Evolutionary conservation across 64 coral and sea anemone genomes (phyloP), one percentile per base, ranked within the genome.

Genomic region (Pocillopora verrucosa): DNA sequence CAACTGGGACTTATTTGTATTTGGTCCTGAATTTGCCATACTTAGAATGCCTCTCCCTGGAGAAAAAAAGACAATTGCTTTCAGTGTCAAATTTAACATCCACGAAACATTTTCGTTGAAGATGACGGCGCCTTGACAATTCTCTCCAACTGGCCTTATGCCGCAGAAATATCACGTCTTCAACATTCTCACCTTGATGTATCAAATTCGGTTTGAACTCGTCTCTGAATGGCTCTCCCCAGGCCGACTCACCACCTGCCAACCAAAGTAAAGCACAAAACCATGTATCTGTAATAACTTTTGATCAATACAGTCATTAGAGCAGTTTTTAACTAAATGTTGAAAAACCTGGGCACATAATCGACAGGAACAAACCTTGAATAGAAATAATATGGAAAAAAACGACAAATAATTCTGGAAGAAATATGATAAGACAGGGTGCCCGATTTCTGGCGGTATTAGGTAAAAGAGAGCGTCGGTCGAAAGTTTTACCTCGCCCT

Each of bases 1-100:
- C 94, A 95, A 95, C 59, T 95, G 94, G 36, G 94, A 95, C 83
- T 95, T 95, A 45, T 95, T 95, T 15, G 94, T 95, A 36, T 92
- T 92, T 10, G 77, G 59, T 65, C 94, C 94, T 36, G 94, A 95
- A 70, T 95, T 95, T 38, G 94, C 94, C 94, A 95, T 95, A 88
- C 94, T 95, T 26, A 95, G 61, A 56, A 95, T 77, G 22, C 94
- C 94, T 36, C 94, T 86, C 24, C 94, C 94, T 95, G 59, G 16
- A 85, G 73, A 60, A 60, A 10, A 10, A 59, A 75, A 65, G 37
- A 72, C 9, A 72, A 74, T 1, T 51, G 61, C 35, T 65, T 86
- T 34, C 19, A 7, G 41, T 51, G 38, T 34, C 61, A 63, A 63
- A 63, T 2, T 13, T 63, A 0, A 76, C 1, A 15, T 13, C 74